A percentile compares a stretch with the other conserved stretches of the same genome.
phyloP scores from a whole-genome alignment of 1,140 invertebrate species.

The Parasteatoda tepidariorum region DNA sequence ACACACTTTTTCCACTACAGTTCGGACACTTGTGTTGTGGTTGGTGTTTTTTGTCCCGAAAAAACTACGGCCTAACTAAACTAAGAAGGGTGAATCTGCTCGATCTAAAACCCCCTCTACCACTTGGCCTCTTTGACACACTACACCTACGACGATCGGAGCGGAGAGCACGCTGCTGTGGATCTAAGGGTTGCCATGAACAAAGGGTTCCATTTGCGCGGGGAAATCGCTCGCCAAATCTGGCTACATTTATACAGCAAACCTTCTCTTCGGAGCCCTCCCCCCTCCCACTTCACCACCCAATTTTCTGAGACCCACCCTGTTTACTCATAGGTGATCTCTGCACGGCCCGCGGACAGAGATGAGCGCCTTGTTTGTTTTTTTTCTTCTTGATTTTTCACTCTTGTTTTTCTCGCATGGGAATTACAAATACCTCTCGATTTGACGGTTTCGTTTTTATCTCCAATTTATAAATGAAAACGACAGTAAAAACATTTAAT shows the following conservation, averaged over 20 bases:
- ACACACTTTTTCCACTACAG: slow-evolving; percentile 13
- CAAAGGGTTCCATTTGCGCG: slow-evolving; percentile 2
- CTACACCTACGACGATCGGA: slow-evolving; percentile 47
- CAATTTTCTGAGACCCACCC: no score
- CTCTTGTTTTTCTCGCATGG: not conserved
- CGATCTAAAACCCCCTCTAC: slow-evolving; percentile 52
- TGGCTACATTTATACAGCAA: not conserved
- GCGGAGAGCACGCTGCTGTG: slow-evolving; percentile 16
- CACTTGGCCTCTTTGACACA: slow-evolving; percentile 40
- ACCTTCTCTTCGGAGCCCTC: no score
- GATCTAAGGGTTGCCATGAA: slow-evolving; percentile 31
- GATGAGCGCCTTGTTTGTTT: not conserved
- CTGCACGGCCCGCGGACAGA: no score
- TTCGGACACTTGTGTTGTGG: not conserved
- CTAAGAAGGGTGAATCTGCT: slow-evolving; percentile 42
- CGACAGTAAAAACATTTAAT: no score
- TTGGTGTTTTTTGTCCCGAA: slow-evolving; percentile 18
- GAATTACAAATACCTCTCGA: no score
- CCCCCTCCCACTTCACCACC: no score
- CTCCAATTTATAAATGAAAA: no score
- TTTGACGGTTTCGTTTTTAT: no score
- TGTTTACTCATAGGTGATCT: no score
- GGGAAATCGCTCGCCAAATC: not conserved
- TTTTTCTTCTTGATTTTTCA: not conserved
- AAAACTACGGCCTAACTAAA: slow-evolving; percentile 57